Conservation (phyloP, 1,140 invertebrate genomes). For the Heterodera carotae region DNA sequence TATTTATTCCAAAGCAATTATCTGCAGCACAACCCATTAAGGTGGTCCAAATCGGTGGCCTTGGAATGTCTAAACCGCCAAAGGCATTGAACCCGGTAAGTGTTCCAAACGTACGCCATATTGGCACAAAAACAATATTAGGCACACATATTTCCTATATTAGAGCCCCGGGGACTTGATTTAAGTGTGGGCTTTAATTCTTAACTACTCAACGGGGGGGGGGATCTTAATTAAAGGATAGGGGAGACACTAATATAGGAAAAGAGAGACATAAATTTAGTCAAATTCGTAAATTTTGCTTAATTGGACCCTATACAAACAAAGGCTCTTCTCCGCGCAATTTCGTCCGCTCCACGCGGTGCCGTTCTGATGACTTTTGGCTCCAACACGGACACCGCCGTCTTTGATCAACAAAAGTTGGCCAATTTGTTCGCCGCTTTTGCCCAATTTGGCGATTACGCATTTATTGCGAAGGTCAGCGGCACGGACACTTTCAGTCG, state of each 20-base stretch:
- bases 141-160: too few species aligned
- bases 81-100: slow-evolving; percentile 6
- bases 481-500: slow-evolving; percentile 27
- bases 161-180: too few species aligned
- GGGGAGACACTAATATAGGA: too few species aligned
- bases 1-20: too few species aligned
- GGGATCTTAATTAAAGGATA: too few species aligned
- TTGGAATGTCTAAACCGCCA: slow-evolving; percentile 26
- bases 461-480: slow-evolving; percentile 50
- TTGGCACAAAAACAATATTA: background rate
- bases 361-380: slow-evolving; percentile 44
- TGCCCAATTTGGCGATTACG: slow-evolving; percentile 41
- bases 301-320: too few species aligned
- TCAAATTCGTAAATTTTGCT: background rate
- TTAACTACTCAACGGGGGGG: too few species aligned
- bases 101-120: background rate
- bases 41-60: slow-evolving; percentile 31
- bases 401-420: slow-evolving; percentile 27
- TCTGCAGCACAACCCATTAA: background rate
- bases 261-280: too few species aligned
- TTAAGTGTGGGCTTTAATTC: too few species aligned
- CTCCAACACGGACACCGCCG: slow-evolving; percentile 36
- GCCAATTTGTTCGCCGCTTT: slow-evolving; percentile 42
- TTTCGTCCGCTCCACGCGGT: slow-evolving; percentile 33
- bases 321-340: slow-evolving; percentile 33